Conservation (phyloP, 2,797 vertebrate genomes). For the Gallirallus australis region DNA sequence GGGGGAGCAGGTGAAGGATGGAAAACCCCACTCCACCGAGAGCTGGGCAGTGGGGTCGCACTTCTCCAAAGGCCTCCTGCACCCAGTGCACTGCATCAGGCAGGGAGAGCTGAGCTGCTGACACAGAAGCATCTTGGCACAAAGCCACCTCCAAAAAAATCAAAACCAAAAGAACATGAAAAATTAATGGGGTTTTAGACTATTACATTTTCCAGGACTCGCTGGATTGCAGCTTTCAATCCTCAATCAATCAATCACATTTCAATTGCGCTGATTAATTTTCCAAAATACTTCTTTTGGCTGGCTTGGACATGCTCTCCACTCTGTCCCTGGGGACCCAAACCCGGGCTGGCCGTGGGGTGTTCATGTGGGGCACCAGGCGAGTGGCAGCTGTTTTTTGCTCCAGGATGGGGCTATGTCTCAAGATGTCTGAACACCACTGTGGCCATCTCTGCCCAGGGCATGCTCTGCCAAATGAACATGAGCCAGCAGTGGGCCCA, state of each 20-base stretch:
- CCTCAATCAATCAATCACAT: slow-evolving; percentile 56
- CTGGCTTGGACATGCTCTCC: neutral
- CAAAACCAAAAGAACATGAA: slow-evolving; percentile 35
- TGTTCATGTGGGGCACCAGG: rapidly evolving
- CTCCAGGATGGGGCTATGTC: rapidly evolving
- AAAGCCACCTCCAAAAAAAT: neutral
- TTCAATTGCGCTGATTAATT: slow-evolving; percentile 50
- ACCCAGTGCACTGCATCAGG: neutral
- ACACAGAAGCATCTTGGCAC: neutral
- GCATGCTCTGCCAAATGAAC: too few species aligned
- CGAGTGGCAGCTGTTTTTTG: too few species aligned
- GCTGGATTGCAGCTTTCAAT: slow-evolving; percentile 14
- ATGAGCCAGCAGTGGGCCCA: too few species aligned
- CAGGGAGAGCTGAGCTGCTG: neutral
- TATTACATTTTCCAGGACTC: slow-evolving; percentile 44
- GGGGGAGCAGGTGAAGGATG: neutral
- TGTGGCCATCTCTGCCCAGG: rapidly evolving
- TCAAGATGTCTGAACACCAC: rapidly evolving
- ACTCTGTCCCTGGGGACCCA: neutral
- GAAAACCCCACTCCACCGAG: rapidly evolving
- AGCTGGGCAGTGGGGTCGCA: neutral
- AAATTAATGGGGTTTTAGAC: slow-evolving; percentile 58
- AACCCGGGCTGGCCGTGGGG: neutral
- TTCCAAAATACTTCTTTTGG: neutral
- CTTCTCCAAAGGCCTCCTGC: neutral